These are phyloP conservation scores for Callospermophilus lateralis DNA, from an alignment of 2,113 vertebrate genomes.

Conservation along the genomic window DNA sequence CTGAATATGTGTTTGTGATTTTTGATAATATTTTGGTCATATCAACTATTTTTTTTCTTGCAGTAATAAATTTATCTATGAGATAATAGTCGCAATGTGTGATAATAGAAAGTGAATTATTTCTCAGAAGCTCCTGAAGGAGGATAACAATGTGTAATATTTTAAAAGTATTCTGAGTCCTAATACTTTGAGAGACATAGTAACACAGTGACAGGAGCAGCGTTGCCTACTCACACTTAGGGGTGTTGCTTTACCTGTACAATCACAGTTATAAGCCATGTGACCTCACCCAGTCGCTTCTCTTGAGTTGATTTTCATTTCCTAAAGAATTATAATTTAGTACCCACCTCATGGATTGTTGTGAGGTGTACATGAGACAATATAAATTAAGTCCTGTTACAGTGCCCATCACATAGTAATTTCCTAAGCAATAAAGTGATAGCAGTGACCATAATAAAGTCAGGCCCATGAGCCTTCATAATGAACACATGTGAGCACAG, in stretches of 20 bases:
- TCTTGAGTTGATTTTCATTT: conserved; percentile 16
- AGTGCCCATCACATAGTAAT: neutral
- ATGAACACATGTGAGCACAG: neutral
- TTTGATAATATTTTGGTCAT: neutral
- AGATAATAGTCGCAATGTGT: neutral
- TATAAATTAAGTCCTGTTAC: neutral
- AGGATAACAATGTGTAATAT: neutral
- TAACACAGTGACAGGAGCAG: neutral
- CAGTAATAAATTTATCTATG: neutral
- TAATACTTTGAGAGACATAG: neutral
- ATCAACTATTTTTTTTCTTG: neutral
- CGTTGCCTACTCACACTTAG: neutral
- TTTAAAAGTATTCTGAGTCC: neutral
- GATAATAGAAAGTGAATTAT: neutral
- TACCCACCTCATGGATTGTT: neutral
- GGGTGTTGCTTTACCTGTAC: accelerated
- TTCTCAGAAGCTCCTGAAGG: neutral
- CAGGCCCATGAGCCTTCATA: neutral
- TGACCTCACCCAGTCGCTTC: neutral
- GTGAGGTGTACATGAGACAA: neutral
- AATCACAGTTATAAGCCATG: neutral
- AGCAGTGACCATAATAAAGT: neutral
- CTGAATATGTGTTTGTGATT: neutral
- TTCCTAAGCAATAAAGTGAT: neutral
- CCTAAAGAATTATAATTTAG: neutral